Base-by-base conservation (phyloP, 1,140 invertebrate genomes). In the Caenorhabditis latens region DNA sequence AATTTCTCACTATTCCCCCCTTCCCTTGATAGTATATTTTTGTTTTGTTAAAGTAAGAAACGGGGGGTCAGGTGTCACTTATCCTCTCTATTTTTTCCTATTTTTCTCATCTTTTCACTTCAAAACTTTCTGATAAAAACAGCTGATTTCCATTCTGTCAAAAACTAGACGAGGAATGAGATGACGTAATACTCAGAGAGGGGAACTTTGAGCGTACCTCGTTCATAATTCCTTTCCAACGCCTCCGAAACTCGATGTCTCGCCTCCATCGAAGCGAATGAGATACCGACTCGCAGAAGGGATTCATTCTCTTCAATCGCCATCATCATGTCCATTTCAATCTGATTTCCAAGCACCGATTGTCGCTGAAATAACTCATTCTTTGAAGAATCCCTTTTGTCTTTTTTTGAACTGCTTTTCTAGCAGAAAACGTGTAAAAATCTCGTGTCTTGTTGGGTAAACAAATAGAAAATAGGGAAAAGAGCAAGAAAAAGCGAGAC, bases 311-410 rank as follows among this genome's bases (percentile, higher is more conserved):
- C 91, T 87, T 92, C 91, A 7, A 93, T 89, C 19, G 86, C 90
- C 88, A 91, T 85, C 91, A 92, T 93, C 75, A 92, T 92, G 83
- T 92, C 91, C 91, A 92, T 92, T 88, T 92, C 91, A 21, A 92
- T 92, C 63, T 91, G 91, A 83, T 93, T 92, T 43, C 91, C 92
- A 9, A 92, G 91, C 5, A 92, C 91, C 19, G 92, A 88, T 63
- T 87, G 83, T 61, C 91, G 86, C 91, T 92, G 84, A 84, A 92
- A 87, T 42, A 21, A 55, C 11, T 40, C 42, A 8, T 24, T 50
- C 3, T 79, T 67, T 16, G 84, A 16, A n/a, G n/a, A 48, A n/a
- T 16, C 21, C 9, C 4, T 43, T 24, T 48, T 24, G n/a, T 79
- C 21, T 48, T 79, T 48, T n/a, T 61, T 53, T n/a, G n/a, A n/a